These are phyloP conservation scores for Lampropteryx suffumata DNA, from an alignment of 2,888 invertebrate genomes.

Conservation along the genomic window DNA sequence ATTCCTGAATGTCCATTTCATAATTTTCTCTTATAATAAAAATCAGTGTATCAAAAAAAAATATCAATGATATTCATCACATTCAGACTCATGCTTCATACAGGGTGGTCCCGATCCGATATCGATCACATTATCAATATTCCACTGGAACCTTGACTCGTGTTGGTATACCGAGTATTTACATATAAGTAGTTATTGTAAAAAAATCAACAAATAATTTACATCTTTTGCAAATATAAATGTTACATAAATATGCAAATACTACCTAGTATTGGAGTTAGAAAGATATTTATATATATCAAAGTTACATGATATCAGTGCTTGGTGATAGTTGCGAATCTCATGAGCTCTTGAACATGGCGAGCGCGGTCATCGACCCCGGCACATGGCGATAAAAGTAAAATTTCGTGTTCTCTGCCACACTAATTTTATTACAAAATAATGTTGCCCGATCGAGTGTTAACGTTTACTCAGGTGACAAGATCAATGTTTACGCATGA, in stretches of 20 bases:
- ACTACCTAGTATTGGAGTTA: too few species aligned
- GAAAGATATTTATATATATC: too few species aligned
- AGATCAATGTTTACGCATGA: background rate
- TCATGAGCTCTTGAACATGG: conserved; percentile 51
- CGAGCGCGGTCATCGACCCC: conserved; percentile 51
- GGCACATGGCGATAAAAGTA: conserved; percentile 71
- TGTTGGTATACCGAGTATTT: too few species aligned
- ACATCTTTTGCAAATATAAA: too few species aligned
- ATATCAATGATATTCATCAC: background rate
- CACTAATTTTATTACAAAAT: conserved; percentile 49
- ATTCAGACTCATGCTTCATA: conserved; percentile 31
- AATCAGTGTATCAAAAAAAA: too few species aligned
- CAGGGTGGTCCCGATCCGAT: conserved; percentile 25
- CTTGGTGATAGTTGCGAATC: conserved; percentile 42
- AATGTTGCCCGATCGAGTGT: conserved; percentile 35
- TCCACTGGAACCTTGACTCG: conserved; percentile 24
- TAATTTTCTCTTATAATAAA: too few species aligned
- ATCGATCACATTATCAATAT: conserved; percentile 14
- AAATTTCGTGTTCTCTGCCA: conserved; percentile 62
- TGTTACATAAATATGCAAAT: too few species aligned
- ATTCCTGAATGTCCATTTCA: too few species aligned
- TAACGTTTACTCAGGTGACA: conserved; percentile 36
- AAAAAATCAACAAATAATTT: too few species aligned
- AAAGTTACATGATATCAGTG: conserved; percentile 20
- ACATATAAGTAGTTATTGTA: too few species aligned